Percentiles rank a stretch among this genome's conserved stretches.
Evolutionary conservation across 2,113 vertebrate species (phyloP).

Genomic region (Gallinago jamesoni): DNA sequence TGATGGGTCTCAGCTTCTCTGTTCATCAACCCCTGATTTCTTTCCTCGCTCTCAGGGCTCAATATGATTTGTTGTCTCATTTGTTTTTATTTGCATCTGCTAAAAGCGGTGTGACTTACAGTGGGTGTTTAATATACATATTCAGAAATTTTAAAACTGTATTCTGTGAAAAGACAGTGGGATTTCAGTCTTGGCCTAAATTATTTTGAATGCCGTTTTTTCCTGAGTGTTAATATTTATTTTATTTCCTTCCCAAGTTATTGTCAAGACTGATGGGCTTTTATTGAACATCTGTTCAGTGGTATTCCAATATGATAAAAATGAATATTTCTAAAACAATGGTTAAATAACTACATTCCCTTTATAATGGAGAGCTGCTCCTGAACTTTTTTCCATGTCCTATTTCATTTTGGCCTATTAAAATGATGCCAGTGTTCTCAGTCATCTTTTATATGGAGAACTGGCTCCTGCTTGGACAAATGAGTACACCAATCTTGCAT

Average conservation of each 20-base stretch:
- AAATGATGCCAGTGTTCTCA: not conserved
- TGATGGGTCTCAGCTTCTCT: not conserved
- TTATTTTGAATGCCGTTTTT: not conserved
- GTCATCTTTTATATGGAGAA: not conserved
- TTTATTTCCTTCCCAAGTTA: not conserved
- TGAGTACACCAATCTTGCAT: not conserved
- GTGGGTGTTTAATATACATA: not conserved
- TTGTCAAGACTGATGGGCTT: not conserved
- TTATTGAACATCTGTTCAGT: not conserved
- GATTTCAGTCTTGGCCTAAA: not conserved
- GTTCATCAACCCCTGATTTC: not conserved
- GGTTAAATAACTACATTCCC: not conserved
- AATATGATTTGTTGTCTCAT: not conserved
- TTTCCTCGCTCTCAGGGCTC: rapidly evolving
- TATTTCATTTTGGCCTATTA: not conserved
- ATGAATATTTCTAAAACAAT: not conserved
- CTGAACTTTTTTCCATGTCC: not conserved
- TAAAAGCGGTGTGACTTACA: not conserved
- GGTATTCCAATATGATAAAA: not conserved
- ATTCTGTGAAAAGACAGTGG: not conserved
- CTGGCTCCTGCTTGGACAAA: not conserved
- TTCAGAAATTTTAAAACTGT: not conserved
- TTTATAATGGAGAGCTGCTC: not conserved
- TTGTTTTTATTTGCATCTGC: not conserved
- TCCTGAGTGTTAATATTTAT: not conserved